Evolutionary conservation across 2,888 invertebrate species (phyloP).

Genomic region (Stenurella melanura): DNA sequence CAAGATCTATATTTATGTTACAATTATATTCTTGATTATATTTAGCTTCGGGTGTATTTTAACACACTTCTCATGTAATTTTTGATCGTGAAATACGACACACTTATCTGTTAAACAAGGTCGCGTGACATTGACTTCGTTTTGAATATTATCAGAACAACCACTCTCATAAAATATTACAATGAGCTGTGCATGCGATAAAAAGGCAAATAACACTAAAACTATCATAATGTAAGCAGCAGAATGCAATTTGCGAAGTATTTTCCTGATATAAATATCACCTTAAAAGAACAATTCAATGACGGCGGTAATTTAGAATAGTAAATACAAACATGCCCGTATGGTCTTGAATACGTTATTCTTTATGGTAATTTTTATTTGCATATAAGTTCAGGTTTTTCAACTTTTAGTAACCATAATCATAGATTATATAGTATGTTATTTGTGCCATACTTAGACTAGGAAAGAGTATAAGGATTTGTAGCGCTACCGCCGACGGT

Average conservation of each 20-base stretch:
- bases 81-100: constrained; percentile 8
- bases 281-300: background rate
- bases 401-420: background rate
- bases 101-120: constrained; percentile 12
- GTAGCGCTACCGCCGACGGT: no score
- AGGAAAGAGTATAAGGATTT: no score
- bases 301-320: background rate
- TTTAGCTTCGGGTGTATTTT: constrained; percentile 15
- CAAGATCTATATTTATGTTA: constrained; percentile 3
- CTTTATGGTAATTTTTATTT: background rate
- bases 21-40: constrained; percentile 13
- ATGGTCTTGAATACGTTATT: background rate
- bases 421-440: no score
- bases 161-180: background rate
- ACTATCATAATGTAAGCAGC: background rate
- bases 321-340: background rate
- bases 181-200: background rate
- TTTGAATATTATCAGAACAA: background rate
- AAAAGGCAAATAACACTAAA: background rate
- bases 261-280: background rate
- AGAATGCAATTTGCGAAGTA: background rate
- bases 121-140: constrained; percentile 5
- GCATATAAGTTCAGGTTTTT: background rate
- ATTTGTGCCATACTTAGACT: no score
- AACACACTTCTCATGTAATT: constrained; percentile 22